Conservation (phyloP, 2,113 vertebrate species). For the Colinus virginianus region DNA sequence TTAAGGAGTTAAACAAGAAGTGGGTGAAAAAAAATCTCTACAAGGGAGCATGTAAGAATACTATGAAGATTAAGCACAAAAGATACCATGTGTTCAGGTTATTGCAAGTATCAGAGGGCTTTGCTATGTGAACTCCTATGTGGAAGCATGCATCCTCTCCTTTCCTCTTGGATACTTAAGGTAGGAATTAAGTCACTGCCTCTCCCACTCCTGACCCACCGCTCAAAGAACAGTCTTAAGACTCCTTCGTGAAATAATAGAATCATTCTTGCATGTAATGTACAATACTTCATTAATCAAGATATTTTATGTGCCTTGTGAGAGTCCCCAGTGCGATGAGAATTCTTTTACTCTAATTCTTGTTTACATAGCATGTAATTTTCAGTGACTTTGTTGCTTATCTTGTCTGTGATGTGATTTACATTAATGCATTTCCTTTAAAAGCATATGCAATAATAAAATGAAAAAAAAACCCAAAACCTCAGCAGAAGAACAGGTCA, state of each 20-base stretch:
- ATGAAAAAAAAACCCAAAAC: conserved; percentile 7
- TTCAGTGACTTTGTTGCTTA: conserved; percentile 58
- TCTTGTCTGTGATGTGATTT: conserved; percentile 60
- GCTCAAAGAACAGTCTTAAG: conserved; percentile 17
- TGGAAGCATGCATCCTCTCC: not conserved
- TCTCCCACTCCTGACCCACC: conserved; percentile 1
- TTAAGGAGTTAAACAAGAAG: not conserved
- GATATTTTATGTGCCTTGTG: conserved; percentile 45
- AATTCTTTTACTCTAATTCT: conserved; percentile 38
- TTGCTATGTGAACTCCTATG: not conserved
- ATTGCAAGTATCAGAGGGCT: not conserved
- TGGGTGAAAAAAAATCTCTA: not conserved
- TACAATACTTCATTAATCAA: conserved; percentile 46
- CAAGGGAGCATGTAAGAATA: not conserved
- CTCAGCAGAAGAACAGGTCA: not conserved
- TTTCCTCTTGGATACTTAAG: not conserved
- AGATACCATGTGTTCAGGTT: not conserved
- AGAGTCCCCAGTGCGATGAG: conserved; percentile 22
- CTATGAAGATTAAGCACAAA: not conserved
- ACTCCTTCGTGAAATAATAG: not conserved
- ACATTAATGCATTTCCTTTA: conserved; percentile 59
- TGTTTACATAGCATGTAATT: conserved; percentile 60
- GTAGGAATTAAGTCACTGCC: not conserved
- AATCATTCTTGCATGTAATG: conserved; percentile 1
- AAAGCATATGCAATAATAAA: conserved; percentile 47